A percentile compares a stretch with the other conserved stretches of the same genome.
phyloP scores from a whole-genome alignment of 1,140 invertebrate species.

The Drosophila kanapiae region DNA sequence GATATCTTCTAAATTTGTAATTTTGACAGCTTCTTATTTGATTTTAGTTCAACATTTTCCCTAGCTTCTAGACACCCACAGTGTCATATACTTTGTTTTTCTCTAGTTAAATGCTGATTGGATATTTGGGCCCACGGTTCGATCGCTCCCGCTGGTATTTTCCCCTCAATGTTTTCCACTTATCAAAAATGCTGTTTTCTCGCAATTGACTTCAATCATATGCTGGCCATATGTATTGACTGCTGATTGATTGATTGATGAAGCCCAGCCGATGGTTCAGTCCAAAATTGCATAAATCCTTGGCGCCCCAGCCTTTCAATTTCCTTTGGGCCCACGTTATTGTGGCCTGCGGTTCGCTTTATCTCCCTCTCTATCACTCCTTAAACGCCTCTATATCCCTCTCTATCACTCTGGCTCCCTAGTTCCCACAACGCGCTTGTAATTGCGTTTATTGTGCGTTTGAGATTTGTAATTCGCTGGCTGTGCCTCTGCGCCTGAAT shows the following conservation, averaged over 20 bases:
- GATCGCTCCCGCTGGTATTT: neutral
- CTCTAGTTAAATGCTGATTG: conserved; percentile 48
- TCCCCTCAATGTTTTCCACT: conserved; percentile 34
- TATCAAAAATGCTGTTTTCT: conserved; percentile 69
- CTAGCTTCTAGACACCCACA: neutral
- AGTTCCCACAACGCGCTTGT: conserved; percentile 40
- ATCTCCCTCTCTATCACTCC: conserved; percentile 1
- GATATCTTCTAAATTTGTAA: neutral
- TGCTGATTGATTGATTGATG: conserved; percentile 70
- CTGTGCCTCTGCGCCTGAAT: conserved; percentile 13
- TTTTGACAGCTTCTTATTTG: neutral
- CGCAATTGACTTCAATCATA: conserved; percentile 68
- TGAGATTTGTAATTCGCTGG: conserved; percentile 73
- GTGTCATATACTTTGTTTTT: conserved; percentile 27
- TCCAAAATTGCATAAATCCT: conserved; percentile 47
- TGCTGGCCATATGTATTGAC: conserved; percentile 49
- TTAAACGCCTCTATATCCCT: neutral
- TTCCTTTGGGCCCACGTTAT: conserved; percentile 54
- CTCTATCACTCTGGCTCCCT: neutral
- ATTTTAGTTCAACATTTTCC: neutral
- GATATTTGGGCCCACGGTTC: conserved; percentile 18
- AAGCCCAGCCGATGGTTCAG: conserved; percentile 17
- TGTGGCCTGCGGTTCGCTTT: conserved; percentile 51
- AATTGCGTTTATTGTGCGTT: conserved; percentile 83
- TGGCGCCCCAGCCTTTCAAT: conserved; percentile 55